Evolutionary conservation across 2,888 invertebrate species (phyloP).

Genomic region (Nesidiocoris tenuis): DNA sequence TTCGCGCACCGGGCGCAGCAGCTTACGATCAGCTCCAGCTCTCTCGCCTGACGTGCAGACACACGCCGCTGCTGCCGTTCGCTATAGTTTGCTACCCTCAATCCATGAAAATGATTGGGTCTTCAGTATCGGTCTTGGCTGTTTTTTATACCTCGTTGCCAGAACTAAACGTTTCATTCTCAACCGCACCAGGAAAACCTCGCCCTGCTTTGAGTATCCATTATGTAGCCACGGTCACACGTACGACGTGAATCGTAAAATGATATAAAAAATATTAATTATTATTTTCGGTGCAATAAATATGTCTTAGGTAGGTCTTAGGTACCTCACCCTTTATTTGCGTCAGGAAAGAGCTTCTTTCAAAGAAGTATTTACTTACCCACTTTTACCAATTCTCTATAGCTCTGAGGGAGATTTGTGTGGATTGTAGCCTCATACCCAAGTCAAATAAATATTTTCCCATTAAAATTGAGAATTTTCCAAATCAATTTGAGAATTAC

Average conservation of each 20-base stretch:
- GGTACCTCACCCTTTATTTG: too few species aligned
- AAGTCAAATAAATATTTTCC: too few species aligned
- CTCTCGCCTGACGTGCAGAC: not conserved
- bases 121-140: constrained; percentile 10
- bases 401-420: too few species aligned
- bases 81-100: not conserved
- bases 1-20: not conserved
- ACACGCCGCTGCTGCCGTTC: not conserved
- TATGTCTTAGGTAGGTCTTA: too few species aligned
- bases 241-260: not conserved
- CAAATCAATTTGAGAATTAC: too few species aligned
- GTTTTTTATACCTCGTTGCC: constrained; percentile 15
- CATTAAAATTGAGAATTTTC: too few species aligned
- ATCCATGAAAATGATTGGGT: constrained; percentile 10
- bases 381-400: too few species aligned
- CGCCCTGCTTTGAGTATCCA: not conserved
- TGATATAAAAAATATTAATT: too few species aligned
- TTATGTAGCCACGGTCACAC: not conserved
- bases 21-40: not conserved
- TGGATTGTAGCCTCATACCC: too few species aligned
- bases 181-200: not conserved
- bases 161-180: constrained; percentile 25
- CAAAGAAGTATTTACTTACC: too few species aligned
- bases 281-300: too few species aligned
- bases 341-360: too few species aligned